These are phyloP conservation scores for Cyclophora albipunctata DNA, from an alignment of 2,888 invertebrate species.

Conservation along the genomic window DNA sequence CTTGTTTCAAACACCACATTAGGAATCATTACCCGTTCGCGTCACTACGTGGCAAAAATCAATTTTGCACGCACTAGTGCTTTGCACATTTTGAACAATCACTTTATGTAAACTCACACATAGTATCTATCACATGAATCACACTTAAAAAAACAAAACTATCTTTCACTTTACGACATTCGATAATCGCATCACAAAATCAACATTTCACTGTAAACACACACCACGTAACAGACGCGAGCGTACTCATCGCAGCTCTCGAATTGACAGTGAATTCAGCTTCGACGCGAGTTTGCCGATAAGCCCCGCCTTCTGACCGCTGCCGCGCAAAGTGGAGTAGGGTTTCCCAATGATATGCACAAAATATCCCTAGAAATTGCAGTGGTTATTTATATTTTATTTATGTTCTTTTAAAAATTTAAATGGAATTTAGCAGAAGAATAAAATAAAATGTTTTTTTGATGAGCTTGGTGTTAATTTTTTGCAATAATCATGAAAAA, in stretches of 20 bases:
- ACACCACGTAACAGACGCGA: slow-evolving; percentile 72
- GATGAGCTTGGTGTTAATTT: neutral
- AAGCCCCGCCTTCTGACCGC: slow-evolving; percentile 76
- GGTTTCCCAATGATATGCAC: slow-evolving; percentile 27
- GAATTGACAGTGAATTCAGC: slow-evolving; percentile 73
- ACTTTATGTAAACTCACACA: slow-evolving; percentile 57
- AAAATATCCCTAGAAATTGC: slow-evolving; percentile 17
- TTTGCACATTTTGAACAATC: slow-evolving; percentile 69
- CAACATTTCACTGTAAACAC: slow-evolving; percentile 69
- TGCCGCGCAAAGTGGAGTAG: slow-evolving; percentile 74
- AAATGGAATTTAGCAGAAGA: neutral
- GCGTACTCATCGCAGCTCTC: slow-evolving; percentile 72
- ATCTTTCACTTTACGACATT: slow-evolving; percentile 71
- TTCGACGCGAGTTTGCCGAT: slow-evolving; percentile 75
- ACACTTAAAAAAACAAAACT: slow-evolving; percentile 63
- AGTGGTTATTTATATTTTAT: neutral
- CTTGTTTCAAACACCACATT: slow-evolving; percentile 96
- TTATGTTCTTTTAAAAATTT: neutral
- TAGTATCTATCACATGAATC: slow-evolving; percentile 55
- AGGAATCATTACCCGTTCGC: slow-evolving; percentile 83
- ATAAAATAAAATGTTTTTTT: neutral
- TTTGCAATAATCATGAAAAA: too few relatives aligned
- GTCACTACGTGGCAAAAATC: slow-evolving; percentile 77
- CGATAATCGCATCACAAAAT: slow-evolving; percentile 70
- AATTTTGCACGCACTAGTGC: slow-evolving; percentile 73